Base-by-base conservation (phyloP, 1,140 invertebrate species). In the Ctenoplectra terminalis region DNA sequence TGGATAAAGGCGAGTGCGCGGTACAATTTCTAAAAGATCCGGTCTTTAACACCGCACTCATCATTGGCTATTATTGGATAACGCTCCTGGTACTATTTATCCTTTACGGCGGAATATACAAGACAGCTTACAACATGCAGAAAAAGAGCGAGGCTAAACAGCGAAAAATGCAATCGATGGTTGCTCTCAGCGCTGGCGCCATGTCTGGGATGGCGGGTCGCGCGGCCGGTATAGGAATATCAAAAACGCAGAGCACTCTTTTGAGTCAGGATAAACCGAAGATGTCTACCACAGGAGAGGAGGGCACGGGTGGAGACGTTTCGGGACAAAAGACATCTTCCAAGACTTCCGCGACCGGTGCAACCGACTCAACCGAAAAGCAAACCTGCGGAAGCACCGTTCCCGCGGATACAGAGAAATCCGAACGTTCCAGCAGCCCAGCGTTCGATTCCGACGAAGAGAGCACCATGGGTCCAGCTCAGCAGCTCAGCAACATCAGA, bases 1-100 rank as follows among this genome's bases (percentile, higher is more conserved):
- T 99, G 29, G 94, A 96, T 79, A 97, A 97, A 1, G 97, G 97
- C 11, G 96, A 99, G 91, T 99, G 99, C 92, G 97, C 98, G 54
- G 99, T 99, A 2, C 99, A 99, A 93, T 99, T 99, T 93, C 95
- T 99, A 54, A 99, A 99, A 94, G 98, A 99, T 94, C 98, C 99
- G 0, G 95, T 99, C 37, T 99, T 99, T 94, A 99, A 99, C 91
- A 99, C 98, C 48, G 97, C 98, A n/a, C 95, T 99, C 34, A 99
- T 99, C 72, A 99, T 99, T 84, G 98, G 97, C 37, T 99, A 99
- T 91, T 99, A 99, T 92, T 99, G 99, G 98, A 98, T 97, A 0
- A 99, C 99, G 0, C 93, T 99, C 1, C 96, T 99, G 37, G 97
- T 99, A 3, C 95, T 99, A 8, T 98, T 99, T 90, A 96, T 98